Evolutionary conservation across 2,113 vertebrate species (phyloP).

Genomic region (Vombatus ursinus): DNA sequence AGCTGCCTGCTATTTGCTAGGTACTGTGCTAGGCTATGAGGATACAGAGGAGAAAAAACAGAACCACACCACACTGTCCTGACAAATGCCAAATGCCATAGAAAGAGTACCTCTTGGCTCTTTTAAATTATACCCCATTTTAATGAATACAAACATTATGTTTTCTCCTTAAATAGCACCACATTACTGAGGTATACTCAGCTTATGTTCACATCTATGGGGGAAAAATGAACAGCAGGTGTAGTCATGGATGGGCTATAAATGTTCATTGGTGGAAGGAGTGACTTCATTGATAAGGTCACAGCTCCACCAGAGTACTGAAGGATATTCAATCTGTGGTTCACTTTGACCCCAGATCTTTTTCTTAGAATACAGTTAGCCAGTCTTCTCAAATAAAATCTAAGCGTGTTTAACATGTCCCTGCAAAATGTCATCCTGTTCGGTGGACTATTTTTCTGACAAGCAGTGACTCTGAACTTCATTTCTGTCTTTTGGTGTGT

Average conservation of each 20-base stretch:
- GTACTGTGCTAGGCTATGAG: not conserved
- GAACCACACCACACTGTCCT: not conserved
- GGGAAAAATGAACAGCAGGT: too few species aligned
- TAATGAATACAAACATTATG: conserved; percentile 39
- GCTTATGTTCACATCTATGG: not conserved
- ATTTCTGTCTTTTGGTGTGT: not conserved
- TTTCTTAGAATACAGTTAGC: too few species aligned
- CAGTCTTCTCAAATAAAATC: too few species aligned
- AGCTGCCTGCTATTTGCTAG: not conserved
- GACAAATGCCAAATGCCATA: conserved; percentile 13
- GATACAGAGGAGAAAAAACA: not conserved
- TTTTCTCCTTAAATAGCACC: conserved; percentile 48
- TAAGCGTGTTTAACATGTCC: too few species aligned
- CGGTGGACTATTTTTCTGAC: not conserved
- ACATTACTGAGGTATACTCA: not conserved
- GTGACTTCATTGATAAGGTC: too few species aligned
- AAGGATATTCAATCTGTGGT: too few species aligned
- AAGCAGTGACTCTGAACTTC: not conserved
- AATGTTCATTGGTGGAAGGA: too few species aligned
- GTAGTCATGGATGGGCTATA: too few species aligned
- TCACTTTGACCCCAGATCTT: too few species aligned
- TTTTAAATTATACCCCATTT: conserved; percentile 28
- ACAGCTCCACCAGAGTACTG: too few species aligned
- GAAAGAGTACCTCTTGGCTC: conserved; percentile 28
- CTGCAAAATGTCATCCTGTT: not conserved